Evolutionary conservation across 2,797 vertebrate species (phyloP).

Genomic region (Nannoperca obscura): DNA sequence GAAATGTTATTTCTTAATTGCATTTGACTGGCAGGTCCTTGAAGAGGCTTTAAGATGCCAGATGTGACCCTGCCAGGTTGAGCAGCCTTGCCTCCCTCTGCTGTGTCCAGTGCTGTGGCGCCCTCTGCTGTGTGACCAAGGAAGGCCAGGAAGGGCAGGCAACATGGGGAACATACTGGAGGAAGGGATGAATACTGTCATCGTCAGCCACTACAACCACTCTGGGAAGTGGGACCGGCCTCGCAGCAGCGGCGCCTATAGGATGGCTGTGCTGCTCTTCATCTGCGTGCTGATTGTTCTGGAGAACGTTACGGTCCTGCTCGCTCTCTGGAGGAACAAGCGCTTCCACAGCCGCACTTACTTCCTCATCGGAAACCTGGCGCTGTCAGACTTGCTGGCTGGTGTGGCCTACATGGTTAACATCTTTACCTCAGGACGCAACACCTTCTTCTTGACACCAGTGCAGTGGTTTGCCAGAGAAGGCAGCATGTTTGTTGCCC

Average conservation of each 20-base stretch:
- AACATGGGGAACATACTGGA: conserved; percentile 71
- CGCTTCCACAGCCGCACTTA: conserved; percentile 89
- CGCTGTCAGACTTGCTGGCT: conserved; percentile 86
- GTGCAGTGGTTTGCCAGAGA: conserved; percentile 85
- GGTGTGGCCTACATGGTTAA: conserved; percentile 87
- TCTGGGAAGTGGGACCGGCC: conserved; percentile 83
- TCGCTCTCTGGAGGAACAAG: conserved; percentile 86
- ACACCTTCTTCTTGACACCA: conserved; percentile 83
- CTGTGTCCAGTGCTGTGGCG: conserved; percentile 72
- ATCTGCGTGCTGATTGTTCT: conserved; percentile 85
- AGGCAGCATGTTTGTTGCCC: conserved; percentile 88
- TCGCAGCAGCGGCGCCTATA: conserved; percentile 64
- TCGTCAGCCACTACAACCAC: conserved; percentile 85
- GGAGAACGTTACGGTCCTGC: conserved; percentile 86
- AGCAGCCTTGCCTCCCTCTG: conserved; percentile 23
- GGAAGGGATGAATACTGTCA: conserved; percentile 81
- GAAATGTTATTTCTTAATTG: background rate
- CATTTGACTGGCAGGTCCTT: conserved; percentile 52
- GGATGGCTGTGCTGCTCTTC: conserved; percentile 80
- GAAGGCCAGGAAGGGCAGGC: conserved; percentile 53
- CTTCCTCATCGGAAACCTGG: conserved; percentile 87
- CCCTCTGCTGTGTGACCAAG: conserved; percentile 80
- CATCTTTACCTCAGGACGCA: conserved; percentile 84
- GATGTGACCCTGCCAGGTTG: conserved; percentile 36
- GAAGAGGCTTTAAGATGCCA: conserved; percentile 55